Percentiles rank a stretch among this genome's conserved stretches.
Evolutionary conservation across 1,140 invertebrate genomes (phyloP).

Genomic region (Steinernema feltiae): DNA sequence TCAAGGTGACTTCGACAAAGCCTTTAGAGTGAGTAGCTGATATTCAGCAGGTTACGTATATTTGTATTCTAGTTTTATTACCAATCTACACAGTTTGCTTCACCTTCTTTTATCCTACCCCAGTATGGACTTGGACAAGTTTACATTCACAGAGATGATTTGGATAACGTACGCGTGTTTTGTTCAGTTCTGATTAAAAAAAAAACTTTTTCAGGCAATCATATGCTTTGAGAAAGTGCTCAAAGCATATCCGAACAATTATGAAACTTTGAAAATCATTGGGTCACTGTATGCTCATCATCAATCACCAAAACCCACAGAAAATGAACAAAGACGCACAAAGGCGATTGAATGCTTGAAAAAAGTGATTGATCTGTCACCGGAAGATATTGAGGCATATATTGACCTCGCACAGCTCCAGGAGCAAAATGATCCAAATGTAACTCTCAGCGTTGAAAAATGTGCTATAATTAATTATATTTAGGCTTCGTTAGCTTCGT

Average conservation of each 20-base stretch:
- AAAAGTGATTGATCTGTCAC: conserved; percentile 86
- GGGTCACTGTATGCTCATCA: conserved; percentile 83
- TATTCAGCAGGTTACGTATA: neutral
- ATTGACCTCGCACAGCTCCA: conserved; percentile 96
- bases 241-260: conserved; percentile 92
- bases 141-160: conserved; percentile 94
- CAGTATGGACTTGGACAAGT: conserved; percentile 97
- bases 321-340: neutral
- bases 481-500: conserved; percentile 18
- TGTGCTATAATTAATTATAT: neutral
- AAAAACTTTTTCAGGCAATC: conserved; percentile 69
- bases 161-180: conserved; percentile 75
- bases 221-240: conserved; percentile 97
- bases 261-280: conserved; percentile 98
- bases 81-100: conserved; percentile 94
- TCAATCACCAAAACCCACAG: neutral
- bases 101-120: conserved; percentile 85
- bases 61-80: conserved; percentile 90
- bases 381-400: conserved; percentile 97
- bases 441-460: conserved; percentile 6
- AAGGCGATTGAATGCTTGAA: conserved; percentile 53
- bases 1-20: conserved; percentile 43
- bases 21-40: conserved; percentile 36
- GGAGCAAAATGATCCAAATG: conserved; percentile 84
- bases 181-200: neutral